A percentile compares a stretch with the other conserved stretches of the same genome.
Evolutionary conservation across 2,113 vertebrate species (phyloP).

Genomic region (Lipotes vexillifer): DNA sequence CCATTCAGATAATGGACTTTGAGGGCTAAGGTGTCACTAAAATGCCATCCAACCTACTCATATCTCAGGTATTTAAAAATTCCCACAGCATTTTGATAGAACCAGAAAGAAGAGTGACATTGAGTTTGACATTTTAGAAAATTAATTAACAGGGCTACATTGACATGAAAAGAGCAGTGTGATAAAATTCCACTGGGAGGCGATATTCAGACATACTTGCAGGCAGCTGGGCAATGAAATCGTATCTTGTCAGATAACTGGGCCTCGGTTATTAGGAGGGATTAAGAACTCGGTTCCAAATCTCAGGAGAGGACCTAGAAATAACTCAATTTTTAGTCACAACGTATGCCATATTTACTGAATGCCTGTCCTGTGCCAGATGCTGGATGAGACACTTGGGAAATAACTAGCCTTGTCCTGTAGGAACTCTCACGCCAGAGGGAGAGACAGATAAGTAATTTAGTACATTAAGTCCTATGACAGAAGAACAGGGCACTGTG

Average conservation of each 20-base stretch:
- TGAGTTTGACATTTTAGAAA: slow-evolving; percentile 44
- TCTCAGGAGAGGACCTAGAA: slow-evolving; percentile 16
- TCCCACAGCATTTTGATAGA: slow-evolving; percentile 25
- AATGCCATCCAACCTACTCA: neutral
- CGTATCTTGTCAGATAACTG: neutral
- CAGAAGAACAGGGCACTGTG: neutral
- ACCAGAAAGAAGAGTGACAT: neutral
- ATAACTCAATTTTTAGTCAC: slow-evolving; percentile 4
- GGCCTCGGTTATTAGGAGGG: neutral
- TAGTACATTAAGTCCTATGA: neutral
- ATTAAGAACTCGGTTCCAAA: neutral
- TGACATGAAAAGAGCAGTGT: slow-evolving; percentile 26
- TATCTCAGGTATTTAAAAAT: slow-evolving; percentile 15
- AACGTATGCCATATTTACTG: neutral
- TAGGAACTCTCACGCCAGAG: neutral
- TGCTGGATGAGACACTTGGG: neutral
- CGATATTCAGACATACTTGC: neutral
- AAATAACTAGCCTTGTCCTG: neutral
- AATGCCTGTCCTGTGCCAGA: neutral
- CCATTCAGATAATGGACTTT: neutral
- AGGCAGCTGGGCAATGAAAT: slow-evolving; percentile 2
- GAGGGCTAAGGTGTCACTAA: slow-evolving; percentile 21
- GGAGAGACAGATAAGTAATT: neutral
- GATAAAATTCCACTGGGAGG: neutral
- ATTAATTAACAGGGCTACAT: slow-evolving; percentile 9